Evolutionary conservation across 2,888 invertebrate genomes (phyloP).

Genomic region (Drosophila phalerata): DNA sequence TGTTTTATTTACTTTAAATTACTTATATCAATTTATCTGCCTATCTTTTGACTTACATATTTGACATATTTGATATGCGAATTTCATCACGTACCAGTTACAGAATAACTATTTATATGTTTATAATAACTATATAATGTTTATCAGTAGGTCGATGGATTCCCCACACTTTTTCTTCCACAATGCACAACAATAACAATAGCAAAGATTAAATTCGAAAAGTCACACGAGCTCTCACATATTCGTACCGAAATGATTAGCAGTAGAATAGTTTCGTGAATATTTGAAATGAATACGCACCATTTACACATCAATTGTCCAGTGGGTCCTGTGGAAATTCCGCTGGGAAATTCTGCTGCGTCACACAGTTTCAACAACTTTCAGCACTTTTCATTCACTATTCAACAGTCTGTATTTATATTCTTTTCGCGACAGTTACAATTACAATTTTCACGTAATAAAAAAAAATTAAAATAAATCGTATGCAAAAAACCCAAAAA

Average conservation of each 20-base stretch:
- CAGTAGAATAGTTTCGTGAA: constrained; percentile 20
- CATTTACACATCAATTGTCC: constrained; percentile 71
- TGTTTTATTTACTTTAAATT: background rate
- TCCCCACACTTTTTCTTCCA: background rate
- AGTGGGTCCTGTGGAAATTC: constrained; percentile 43
- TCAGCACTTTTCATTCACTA: constrained; percentile 1
- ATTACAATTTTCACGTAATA: background rate
- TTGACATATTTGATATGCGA: background rate
- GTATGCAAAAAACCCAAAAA: background rate
- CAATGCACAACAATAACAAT: background rate
- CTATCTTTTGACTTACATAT: background rate
- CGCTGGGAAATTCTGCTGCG: constrained; percentile 35
- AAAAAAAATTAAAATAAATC: too few relatives aligned
- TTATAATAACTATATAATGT: too few relatives aligned
- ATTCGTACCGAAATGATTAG: background rate
- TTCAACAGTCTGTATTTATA: constrained; percentile 2
- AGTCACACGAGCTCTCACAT: background rate
- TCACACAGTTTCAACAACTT: background rate
- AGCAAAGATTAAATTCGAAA: background rate
- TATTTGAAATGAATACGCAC: constrained; percentile 54
- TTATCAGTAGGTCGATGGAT: background rate
- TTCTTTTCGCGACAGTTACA: background rate
- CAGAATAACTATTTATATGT: too few relatives aligned
- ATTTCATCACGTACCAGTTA: constrained; percentile 1
- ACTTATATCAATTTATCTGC: background rate